Evolutionary conservation across 2,888 invertebrate genomes (phyloP).

Genomic region (Melanostoma mellinum): DNA sequence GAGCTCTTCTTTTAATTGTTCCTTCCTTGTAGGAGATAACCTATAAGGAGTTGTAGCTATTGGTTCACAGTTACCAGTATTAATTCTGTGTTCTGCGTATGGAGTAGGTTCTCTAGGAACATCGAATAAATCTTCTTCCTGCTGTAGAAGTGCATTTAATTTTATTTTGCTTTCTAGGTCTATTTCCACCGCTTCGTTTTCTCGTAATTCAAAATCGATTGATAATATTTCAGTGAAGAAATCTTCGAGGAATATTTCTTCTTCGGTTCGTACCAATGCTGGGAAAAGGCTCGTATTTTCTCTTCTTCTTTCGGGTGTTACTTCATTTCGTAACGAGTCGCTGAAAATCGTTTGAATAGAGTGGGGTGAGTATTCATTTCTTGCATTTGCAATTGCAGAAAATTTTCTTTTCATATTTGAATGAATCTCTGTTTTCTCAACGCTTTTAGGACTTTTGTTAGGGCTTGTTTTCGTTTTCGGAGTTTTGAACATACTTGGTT

Average conservation of each 20-base stretch:
- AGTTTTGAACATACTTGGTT: neutral
- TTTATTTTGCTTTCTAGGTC: neutral
- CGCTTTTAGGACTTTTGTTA: neutral
- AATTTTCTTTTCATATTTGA: neutral
- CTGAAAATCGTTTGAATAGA: too few relatives aligned
- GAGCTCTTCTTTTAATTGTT: too few relatives aligned
- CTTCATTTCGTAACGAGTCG: too few relatives aligned
- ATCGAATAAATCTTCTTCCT: neutral
- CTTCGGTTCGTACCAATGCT: too few relatives aligned
- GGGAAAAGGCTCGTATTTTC: too few relatives aligned
- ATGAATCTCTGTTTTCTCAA: neutral
- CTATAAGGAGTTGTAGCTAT: conserved; percentile 78
- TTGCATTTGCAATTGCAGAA: too few relatives aligned
- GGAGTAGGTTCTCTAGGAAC: neutral
- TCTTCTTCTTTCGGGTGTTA: too few relatives aligned
- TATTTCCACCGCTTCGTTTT: neutral
- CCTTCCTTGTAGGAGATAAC: conserved; percentile 74
- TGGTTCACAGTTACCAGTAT: conserved; percentile 76
- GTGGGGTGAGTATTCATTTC: neutral
- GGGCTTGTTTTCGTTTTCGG: neutral
- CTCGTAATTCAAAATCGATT: too few relatives aligned
- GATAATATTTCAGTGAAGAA: too few relatives aligned
- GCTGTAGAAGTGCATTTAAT: too few relatives aligned
- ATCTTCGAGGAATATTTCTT: too few relatives aligned
- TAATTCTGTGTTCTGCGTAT: conserved; percentile 74